phyloP scores from a whole-genome alignment of 1,140 invertebrate genomes.

The Subanguina moxae region DNA sequence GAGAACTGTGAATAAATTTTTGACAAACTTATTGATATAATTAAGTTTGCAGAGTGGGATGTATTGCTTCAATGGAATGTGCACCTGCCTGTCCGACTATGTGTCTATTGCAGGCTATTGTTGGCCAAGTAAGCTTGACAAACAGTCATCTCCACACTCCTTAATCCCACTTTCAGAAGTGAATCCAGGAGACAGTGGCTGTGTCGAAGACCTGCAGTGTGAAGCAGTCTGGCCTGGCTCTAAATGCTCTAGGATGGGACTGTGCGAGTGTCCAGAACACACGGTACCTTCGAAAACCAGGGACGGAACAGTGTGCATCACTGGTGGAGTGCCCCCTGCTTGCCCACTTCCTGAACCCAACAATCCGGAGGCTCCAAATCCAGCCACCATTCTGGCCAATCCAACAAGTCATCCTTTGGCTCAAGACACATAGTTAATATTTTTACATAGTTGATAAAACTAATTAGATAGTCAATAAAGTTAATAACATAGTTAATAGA shows the following conservation, averaged over 20 bases:
- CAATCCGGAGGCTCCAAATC: constrained; percentile 53
- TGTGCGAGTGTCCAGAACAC: constrained; percentile 53
- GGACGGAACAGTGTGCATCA: constrained; percentile 53
- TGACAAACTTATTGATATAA: constrained; percentile 27
- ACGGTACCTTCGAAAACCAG: constrained; percentile 48
- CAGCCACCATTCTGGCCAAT: constrained; percentile 54
- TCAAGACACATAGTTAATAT: constrained; percentile 37
- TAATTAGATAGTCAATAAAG: too few species aligned
- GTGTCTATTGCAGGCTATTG: constrained; percentile 56
- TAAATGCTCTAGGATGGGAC: constrained; percentile 42
- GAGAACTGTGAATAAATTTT: neutral
- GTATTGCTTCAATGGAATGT: constrained; percentile 55
- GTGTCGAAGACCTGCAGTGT: constrained; percentile 54
- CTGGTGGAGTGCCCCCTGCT: constrained; percentile 43
- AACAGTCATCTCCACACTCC: neutral
- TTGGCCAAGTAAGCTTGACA: constrained; percentile 48
- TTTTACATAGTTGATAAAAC: neutral
- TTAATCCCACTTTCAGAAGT: constrained; percentile 44
- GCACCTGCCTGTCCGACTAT: constrained; percentile 54
- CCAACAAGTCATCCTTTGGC: constrained; percentile 51
- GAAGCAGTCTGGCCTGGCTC: constrained; percentile 56
- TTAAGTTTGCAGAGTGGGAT: constrained; percentile 42
- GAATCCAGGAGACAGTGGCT: constrained; percentile 53
- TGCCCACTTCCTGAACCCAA: constrained; percentile 54
- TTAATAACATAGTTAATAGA: too few species aligned